A percentile compares a stretch with the other conserved stretches of the same genome.
Conservation (phyloP, 2,888 invertebrate species). For the Vesta saturnalis region DNA sequence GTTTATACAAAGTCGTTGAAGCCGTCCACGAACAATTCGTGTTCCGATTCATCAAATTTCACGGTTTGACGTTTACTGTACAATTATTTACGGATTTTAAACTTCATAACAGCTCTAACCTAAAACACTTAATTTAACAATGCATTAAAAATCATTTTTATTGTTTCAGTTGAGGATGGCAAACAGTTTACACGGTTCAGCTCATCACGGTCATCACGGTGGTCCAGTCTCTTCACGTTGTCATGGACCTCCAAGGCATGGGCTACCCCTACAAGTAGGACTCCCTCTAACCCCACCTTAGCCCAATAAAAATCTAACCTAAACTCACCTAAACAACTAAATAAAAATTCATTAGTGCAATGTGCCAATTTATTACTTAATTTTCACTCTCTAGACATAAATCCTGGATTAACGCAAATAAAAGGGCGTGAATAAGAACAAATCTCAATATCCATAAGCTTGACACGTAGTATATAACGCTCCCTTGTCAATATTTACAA, state of each 20-base stretch:
- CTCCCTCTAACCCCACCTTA: conserved; percentile 52
- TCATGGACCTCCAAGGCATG: conserved; percentile 60
- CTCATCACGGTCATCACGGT: conserved; percentile 57
- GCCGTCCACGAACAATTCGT: too few relatives aligned
- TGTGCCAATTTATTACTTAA: conserved; percentile 39
- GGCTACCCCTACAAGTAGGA: conserved; percentile 53
- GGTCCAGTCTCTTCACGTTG: conserved; percentile 57
- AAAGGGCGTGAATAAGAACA: conserved; percentile 12
- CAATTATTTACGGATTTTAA: too few relatives aligned
- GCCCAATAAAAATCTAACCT: conserved; percentile 18
- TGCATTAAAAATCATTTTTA: conserved; percentile 39
- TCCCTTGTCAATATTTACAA: conserved; percentile 49
- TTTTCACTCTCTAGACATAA: not conserved
- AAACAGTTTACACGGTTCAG: conserved; percentile 64
- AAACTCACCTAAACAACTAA: conserved; percentile 9
- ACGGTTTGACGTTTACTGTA: too few relatives aligned
- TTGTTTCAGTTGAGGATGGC: conserved; percentile 69
- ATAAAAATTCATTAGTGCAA: conserved; percentile 42
- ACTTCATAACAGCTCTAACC: too few relatives aligned
- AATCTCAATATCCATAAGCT: conserved; percentile 17
- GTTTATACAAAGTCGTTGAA: too few relatives aligned
- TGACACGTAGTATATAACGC: conserved; percentile 22
- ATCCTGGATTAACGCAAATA: not conserved
- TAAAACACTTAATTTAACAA: too few relatives aligned
- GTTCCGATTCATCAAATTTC: too few relatives aligned